Base-by-base conservation (phyloP, 2,888 invertebrate species). In the Cheilosia pagana region DNA sequence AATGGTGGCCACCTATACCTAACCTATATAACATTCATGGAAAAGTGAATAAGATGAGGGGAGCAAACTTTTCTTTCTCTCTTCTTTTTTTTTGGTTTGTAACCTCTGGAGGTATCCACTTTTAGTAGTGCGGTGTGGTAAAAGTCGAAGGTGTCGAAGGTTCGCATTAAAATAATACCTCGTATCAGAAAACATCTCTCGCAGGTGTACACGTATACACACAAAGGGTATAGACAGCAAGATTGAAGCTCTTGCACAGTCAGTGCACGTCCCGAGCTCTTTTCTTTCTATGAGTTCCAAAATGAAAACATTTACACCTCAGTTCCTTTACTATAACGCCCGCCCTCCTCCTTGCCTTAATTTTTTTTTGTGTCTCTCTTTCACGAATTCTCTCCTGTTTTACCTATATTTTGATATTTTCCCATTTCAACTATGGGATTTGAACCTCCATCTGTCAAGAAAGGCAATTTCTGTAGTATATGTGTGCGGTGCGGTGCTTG, bases 231-330 rank as follows among this genome's bases (percentile, higher is more conserved):
- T 28, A 28, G 1, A 14, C 10, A 16, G 28, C 3, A 10, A 7
- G 23, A 14, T 19, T 1, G 55, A 39, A 2, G 35, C 39, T 67
- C 67, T 62, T 85, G 81, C 81, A 50, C 50, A 85, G 71, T 81
- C 85, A 60, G 48, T 85, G 81, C 85, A 85, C 85, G 85, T 85
- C 16, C 53, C 43, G 53, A 71, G 81, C 35, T 81, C 78, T 60
- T 79, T 81, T 76, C 75, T 76, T 81, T 81, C 71, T 67, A 76
- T 75, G 55, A 85, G 71, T 76, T 74, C 59, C 81, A 85, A 85
- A 85, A 85, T 85, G 85, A 85, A 85, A 85, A 85, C 85, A 85
- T 85, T 85, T 81, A 85, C 85, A 85, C 85, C 81, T 81, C 85
- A 81, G 74, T 75, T 79, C 70, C 52, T 67, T 74, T 77, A 78